These are phyloP conservation scores for Scomberomorus guttatus DNA, from an alignment of 2,797 vertebrate genomes.

Conservation along the genomic window DNA sequence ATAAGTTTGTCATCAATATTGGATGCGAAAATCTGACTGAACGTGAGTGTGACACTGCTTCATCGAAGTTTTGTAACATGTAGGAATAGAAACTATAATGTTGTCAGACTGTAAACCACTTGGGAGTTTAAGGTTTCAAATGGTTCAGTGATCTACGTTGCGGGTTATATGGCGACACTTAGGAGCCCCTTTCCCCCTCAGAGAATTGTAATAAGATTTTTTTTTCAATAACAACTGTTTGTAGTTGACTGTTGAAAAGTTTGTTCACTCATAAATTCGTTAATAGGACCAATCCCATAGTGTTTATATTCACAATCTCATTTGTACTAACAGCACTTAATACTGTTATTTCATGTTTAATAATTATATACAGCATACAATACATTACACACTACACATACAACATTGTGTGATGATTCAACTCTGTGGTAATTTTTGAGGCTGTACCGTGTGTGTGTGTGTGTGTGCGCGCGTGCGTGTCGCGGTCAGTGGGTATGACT, in stretches of 20 bases:
- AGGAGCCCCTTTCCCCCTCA: neutral
- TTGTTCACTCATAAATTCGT: neutral
- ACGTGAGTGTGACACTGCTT: neutral
- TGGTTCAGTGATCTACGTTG: neutral
- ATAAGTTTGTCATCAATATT: neutral
- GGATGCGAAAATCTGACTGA: neutral
- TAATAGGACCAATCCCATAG: neutral
- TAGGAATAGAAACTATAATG: neutral
- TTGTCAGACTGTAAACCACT: neutral
- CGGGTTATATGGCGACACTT: neutral
- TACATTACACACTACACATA: neutral
- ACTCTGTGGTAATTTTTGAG: neutral
- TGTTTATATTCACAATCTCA: neutral
- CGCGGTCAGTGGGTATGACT: slow-evolving; percentile 51
- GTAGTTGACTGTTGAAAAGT: neutral
- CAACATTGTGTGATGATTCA: slow-evolving; percentile 16
- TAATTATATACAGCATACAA: neutral
- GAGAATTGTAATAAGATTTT: neutral
- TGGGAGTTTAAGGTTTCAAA: slow-evolving; percentile 3
- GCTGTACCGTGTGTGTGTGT: neutral
- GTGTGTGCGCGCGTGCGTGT: slow-evolving; percentile 2
- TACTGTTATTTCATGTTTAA: neutral
- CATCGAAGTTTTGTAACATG: neutral
- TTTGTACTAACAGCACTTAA: slow-evolving; percentile 1
- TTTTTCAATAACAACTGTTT: neutral